Evolutionary conservation across 64 coral and sea anemone genomes (phyloP).

Genomic region (Porites australiensis): DNA sequence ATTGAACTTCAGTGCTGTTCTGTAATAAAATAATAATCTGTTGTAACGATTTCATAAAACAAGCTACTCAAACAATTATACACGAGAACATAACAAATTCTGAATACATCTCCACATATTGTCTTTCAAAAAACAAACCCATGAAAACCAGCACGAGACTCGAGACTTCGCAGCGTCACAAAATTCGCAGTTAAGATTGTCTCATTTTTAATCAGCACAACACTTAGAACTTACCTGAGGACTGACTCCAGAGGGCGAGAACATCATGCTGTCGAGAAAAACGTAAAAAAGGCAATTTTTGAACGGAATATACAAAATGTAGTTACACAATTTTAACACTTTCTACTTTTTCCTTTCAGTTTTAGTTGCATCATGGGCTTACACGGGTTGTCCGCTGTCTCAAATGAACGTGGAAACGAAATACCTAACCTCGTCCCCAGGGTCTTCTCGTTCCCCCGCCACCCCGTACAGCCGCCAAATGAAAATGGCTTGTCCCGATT

Average conservation of each 20-base stretch:
- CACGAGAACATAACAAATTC: not conserved
- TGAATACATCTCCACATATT: no score
- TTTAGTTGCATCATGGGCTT: not conserved
- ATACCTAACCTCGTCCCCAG: no score
- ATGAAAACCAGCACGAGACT: not conserved
- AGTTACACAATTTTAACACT: not conserved
- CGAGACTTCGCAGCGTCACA: not conserved
- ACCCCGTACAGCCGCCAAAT: no score
- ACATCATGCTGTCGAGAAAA: not conserved
- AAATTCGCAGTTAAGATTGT: not conserved
- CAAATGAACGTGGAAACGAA: no score
- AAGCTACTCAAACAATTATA: not conserved
- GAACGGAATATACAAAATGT: not conserved
- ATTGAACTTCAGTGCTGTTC: no score
- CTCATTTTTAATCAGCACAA: not conserved
- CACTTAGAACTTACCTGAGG: constrained; percentile 12
- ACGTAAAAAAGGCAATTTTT: not conserved
- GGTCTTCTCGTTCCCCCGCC: no score
- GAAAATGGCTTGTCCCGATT: no score
- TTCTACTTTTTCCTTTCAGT: not conserved
- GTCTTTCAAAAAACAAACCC: no score
- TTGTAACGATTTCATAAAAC: no score
- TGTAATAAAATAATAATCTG: no score
- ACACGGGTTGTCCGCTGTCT: no score
- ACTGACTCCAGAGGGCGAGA: constrained; percentile 44